Percentiles rank a stretch among this genome's conserved stretches.
These are phyloP conservation scores for Polyommatus iphigenia DNA, from an alignment of 2,888 invertebrate genomes.

Conservation along the genomic window DNA sequence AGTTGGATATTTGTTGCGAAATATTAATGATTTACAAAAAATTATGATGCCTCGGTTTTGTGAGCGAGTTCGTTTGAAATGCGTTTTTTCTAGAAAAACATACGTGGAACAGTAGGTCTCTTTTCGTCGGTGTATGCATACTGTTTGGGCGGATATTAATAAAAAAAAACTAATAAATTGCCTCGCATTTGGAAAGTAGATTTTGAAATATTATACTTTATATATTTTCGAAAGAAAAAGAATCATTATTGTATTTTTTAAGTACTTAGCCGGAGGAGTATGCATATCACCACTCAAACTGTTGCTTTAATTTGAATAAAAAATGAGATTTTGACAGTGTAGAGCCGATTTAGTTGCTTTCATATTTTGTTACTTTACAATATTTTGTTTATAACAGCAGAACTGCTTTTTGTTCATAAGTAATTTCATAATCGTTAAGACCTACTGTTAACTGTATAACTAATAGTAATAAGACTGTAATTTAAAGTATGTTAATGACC, in stretches of 20 bases:
- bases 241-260: conserved; percentile 69
- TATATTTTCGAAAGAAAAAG: conserved; percentile 72
- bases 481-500: conserved; percentile 81
- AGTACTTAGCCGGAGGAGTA: conserved; percentile 58
- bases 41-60: conserved; percentile 44
- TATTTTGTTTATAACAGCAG: neutral
- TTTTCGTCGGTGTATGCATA: conserved; percentile 53
- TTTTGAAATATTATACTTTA: conserved; percentile 73
- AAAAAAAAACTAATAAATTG: conserved; percentile 70
- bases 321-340: neutral
- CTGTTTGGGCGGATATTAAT: conserved; percentile 56
- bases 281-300: conserved; percentile 47
- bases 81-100: conserved; percentile 48
- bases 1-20: conserved; percentile 75
- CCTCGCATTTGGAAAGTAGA: conserved; percentile 81
- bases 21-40: conserved; percentile 51
- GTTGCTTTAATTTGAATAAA: neutral
- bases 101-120: conserved; percentile 74
- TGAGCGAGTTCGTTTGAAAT: conserved; percentile 52
- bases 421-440: conserved; percentile 60
- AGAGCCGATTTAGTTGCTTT: neutral
- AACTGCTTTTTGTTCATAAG: conserved; percentile 37
- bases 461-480: conserved; percentile 74
- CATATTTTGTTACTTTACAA: neutral
- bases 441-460: conserved; percentile 75